Base-by-base conservation (phyloP, 2,113 vertebrate genomes). In the Hystrix brachyura region DNA sequence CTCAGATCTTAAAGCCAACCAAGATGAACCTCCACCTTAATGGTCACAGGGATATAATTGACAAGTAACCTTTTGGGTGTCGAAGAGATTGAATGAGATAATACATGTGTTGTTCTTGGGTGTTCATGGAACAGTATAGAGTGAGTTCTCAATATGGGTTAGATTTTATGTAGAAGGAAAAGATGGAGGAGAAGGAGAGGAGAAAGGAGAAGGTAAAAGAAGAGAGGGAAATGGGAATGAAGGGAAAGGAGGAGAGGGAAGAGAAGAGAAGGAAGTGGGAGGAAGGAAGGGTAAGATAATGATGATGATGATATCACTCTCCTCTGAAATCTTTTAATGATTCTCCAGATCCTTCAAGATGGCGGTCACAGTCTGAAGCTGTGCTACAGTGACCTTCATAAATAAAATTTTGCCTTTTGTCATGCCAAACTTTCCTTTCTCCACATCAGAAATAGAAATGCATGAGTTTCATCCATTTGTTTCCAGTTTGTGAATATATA, bases 61-160 rank as follows among this genome's bases (percentile, higher is more conserved):
- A 71, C 65, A 23, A 38, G 43, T 89, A 69, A 27, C 8, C 59
- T 25, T 67, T 5, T 86, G 51, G 5, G 72, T 57, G 15, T 23
- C 60, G 86, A 89, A 72, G 57, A 79, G 13, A 65, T 71, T 83
- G 79, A 69, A 86, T 86, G 46, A 93, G 48, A 55, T 62, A 67
- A 46, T 65, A 4, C 17, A 18, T 55, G 2, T 19, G 17, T 5
- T 48, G 18, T 89, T 29, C 10, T 57, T 21, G 29, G 55, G 5
- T 57, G 2, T 51, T 23, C 25, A 19, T 23, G 21, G 7, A 7
- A 34, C 13, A 87, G 38, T 38, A 38, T 38, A 38, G 18, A 60
- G 27, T 82, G 90, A 32, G 3, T 19, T 27, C 57, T 90, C 13
- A 57, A 32, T 4, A 6, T 19, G 38, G 34, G n/a, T 82, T 59